Evolutionary conservation across 2,113 vertebrate genomes (phyloP), one percentile per base, ranked within the genome.

Genomic region (Hippopotamus amphibius): DNA sequence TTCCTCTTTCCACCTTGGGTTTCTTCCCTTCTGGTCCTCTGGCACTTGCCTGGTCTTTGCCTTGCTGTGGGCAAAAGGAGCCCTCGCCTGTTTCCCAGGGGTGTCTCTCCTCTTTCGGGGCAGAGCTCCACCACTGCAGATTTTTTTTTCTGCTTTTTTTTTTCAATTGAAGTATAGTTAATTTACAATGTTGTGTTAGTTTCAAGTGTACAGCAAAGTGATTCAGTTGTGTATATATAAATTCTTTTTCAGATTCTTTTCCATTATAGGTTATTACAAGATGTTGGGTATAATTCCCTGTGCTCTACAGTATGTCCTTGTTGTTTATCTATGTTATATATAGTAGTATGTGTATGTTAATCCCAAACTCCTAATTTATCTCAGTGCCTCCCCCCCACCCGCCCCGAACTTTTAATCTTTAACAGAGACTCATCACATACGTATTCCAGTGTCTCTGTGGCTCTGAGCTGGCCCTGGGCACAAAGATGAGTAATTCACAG

Each of bases 401-500:
- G 24, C 24, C 13, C 14, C 28, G n/a, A 53, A 69, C 37, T 85
- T 84, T 59, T 33, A 19, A 15, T 57, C 48, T 77, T 74, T 61
- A 24, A 3, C 57, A 11, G 2, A 6, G 6, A 33, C 66, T 90
- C 77, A 1, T 90, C 50, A 85, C 41, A 69, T 48, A 68, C 72
- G 85, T 48, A 37, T 57, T 48, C 41, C n/a, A 26, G 46, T 13
- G 13, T 61, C 81, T 96, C 96, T 14, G 0, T 63, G 55, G 69
- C 76, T 86, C 87, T 17, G 81, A 90, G 88, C 46, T 41, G 77
- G 48, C 30, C 61, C 77, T 43, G 21, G 19, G 53, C 21, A 37
- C 17, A 41, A 33, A 68, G 72, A 72, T 89, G 89, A 89, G 57
- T 72, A 92, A 86, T 89, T 93, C 94, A 94, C 57, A n/a, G 92